These are phyloP conservation scores for Oryzias curvinotus DNA, from an alignment of 2,113 vertebrate genomes.

Conservation along the genomic window DNA sequence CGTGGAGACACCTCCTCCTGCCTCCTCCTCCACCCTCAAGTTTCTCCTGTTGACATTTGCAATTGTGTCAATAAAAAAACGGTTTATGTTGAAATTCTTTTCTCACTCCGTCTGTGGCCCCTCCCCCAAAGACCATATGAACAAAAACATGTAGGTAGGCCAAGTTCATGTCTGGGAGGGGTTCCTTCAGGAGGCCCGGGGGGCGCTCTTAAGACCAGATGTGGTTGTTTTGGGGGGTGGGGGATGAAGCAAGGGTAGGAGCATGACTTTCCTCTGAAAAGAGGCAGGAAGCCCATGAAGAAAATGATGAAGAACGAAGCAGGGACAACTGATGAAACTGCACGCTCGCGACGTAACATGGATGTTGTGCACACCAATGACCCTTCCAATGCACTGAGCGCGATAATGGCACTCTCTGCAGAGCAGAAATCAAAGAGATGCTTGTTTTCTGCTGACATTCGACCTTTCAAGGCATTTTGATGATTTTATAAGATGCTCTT, in stretches of 20 bases:
- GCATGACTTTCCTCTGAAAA: background rate
- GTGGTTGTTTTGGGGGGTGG: slow-evolving; percentile 39
- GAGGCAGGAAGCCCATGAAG: slow-evolving; percentile 17
- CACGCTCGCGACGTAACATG: too few relatives aligned
- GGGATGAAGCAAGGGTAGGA: background rate
- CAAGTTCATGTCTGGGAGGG: slow-evolving; percentile 75
- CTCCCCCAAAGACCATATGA: slow-evolving; percentile 46
- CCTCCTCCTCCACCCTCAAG: slow-evolving; percentile 3
- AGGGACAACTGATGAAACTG: too few relatives aligned
- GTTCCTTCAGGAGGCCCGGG: slow-evolving; percentile 59
- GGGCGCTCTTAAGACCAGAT: slow-evolving; percentile 69
- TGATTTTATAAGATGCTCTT: too few relatives aligned
- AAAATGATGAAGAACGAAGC: too few relatives aligned
- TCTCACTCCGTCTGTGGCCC: background rate
- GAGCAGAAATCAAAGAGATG: too few relatives aligned
- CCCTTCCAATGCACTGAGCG: too few relatives aligned
- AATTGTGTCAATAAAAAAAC: slow-evolving; percentile 57
- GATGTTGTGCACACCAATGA: too few relatives aligned
- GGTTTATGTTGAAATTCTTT: slow-evolving; percentile 60
- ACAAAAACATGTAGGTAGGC: slow-evolving; percentile 76
- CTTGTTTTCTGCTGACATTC: too few relatives aligned
- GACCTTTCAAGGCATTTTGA: too few relatives aligned
- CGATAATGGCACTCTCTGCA: too few relatives aligned
- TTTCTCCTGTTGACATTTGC: slow-evolving; percentile 54
- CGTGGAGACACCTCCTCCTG: too few relatives aligned